A percentile compares a stretch with the other conserved stretches of the same genome.
Evolutionary conservation across 2,888 invertebrate genomes (phyloP).

Genomic region (Pogonocherus hispidulus): DNA sequence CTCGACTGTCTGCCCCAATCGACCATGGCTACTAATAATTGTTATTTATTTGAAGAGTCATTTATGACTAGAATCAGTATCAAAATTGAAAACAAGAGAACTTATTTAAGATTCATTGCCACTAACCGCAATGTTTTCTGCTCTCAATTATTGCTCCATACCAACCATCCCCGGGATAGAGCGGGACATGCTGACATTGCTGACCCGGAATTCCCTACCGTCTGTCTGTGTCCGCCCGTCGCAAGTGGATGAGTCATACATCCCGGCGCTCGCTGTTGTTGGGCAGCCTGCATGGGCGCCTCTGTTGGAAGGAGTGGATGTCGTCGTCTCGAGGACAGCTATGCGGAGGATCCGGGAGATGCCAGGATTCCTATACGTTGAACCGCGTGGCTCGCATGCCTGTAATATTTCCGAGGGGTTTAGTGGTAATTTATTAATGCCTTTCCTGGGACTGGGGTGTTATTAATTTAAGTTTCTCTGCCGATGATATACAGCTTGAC

Average conservation of each 20-base stretch:
- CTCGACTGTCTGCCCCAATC: too few species aligned
- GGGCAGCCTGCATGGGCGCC: constrained; percentile 6
- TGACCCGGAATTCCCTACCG: constrained; percentile 35
- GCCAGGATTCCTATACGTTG: neutral
- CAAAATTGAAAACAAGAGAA: too few species aligned
- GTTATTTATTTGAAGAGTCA: too few species aligned
- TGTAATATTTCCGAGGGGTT: neutral
- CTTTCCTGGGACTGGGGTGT: neutral
- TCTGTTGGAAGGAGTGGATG: neutral
- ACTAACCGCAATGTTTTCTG: too few species aligned
- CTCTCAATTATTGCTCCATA: neutral
- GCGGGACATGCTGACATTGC: constrained; percentile 13
- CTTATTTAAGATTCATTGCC: too few species aligned
- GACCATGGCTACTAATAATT: too few species aligned
- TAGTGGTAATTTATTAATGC: too few species aligned
- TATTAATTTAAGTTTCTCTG: too few species aligned
- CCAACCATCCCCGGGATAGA: neutral
- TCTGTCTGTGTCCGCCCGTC: constrained; percentile 28
- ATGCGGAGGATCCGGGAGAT: constrained; percentile 24
- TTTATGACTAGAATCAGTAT: too few species aligned
- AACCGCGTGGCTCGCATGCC: neutral
- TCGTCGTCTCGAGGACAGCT: constrained; percentile 9
- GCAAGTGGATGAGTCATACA: constrained; percentile 30
- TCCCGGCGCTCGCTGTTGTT: constrained; percentile 24
- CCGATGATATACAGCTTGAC: too few species aligned